Evolutionary conservation across 2,888 invertebrate genomes (phyloP), one percentile per base, ranked within the genome.

Genomic region (Amphipoea lucens): DNA sequence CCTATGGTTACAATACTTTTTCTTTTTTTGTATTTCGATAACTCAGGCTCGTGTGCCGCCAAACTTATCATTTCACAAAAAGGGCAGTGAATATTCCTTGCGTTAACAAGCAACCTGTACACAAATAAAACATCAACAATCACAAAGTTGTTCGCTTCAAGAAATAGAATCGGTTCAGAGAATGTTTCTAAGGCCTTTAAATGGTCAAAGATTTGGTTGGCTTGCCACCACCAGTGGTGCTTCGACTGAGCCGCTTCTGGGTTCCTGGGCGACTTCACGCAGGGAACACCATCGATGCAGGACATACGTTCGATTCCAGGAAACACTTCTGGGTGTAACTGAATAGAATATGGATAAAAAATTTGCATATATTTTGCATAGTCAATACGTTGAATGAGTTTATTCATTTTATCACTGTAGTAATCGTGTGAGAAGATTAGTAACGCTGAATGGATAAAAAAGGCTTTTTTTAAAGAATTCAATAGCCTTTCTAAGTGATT

Each of bases 141-240:
- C 29, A 94, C 88, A 63, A 91, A 90, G 72, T 94, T 88, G 65
- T 90, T 78, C 45, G 92, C 89, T 79, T 92, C 83, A 29, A 92
- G 78, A 82, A 93, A 88, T 81, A 93, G 69, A 71, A 94, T 78
- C 42, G 89, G 78, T n/a, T 90, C 78, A 9, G 90, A 65, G 72
- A 90, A 79, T 79, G 90, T 78, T 63, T 88, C 36, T 23, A 84
- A 83, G 0, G 82, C 79, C 6, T 81, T 72, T n/a, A 94, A 40
- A 71, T 90, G 81, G 42, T 93, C 91, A 78, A 95, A 95, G 0
- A 95, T 90, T 51, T 90, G 90, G 48, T 91, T 92, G 14, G 87
- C 81, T 82, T 92, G 93, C 95, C 93, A 95, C 95, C 94, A 95
- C 94, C 92, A 94, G 71, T 92, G 92, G 42, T 92, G 91, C 76